phyloP scores from a whole-genome alignment of 2,797 vertebrate genomes.

The Myotis pilosus region DNA sequence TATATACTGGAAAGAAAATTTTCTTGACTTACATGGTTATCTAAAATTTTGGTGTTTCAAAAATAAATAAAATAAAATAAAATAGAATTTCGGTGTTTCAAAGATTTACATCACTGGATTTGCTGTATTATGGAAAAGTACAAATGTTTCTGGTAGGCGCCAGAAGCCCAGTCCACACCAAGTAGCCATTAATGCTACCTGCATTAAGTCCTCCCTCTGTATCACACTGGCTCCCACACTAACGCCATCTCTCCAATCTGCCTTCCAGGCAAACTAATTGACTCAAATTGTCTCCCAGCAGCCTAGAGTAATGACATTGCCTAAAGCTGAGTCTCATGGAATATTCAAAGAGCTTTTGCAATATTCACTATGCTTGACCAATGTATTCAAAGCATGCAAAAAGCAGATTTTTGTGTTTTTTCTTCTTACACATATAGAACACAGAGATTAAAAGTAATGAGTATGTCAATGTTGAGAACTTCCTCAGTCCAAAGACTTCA shows the following conservation, averaged over 20 bases:
- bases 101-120: not conserved
- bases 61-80: no score
- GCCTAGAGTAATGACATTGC: not conserved
- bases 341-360: not conserved
- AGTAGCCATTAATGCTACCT: not conserved
- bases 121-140: not conserved
- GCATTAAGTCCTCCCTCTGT: not conserved
- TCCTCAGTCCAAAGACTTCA: not conserved
- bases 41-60: conserved; percentile 20
- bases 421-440: not conserved
- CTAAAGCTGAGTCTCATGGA: not conserved
- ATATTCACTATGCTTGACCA: not conserved
- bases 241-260: not conserved
- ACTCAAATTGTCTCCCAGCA: not conserved
- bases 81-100: conserved; percentile 29
- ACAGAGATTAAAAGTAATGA: not conserved
- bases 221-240: not conserved
- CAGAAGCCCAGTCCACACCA: not conserved
- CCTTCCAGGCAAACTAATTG: not conserved
- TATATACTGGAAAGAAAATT: not conserved
- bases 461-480: not conserved
- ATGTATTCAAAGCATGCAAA: not conserved
- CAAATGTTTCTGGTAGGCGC: not conserved
- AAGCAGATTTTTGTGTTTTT: not conserved
- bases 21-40: not conserved